These are phyloP conservation scores for Phyllotis vaccarum DNA, from an alignment of 2,797 vertebrate genomes.

Conservation along the genomic window DNA sequence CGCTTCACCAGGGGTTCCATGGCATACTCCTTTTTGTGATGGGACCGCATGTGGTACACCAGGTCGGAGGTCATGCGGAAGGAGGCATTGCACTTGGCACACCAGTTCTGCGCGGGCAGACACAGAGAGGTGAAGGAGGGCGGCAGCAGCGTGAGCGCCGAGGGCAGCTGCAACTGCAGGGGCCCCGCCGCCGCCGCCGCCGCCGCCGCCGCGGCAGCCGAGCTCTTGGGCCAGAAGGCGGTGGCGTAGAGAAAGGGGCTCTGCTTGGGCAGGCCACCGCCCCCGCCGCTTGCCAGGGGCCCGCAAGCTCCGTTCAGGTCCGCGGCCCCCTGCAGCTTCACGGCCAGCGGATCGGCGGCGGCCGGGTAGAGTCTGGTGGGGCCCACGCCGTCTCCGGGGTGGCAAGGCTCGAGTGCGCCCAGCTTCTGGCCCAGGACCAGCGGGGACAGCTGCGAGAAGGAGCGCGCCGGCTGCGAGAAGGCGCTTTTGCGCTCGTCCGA, in stretches of 20 bases:
- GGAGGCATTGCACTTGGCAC: conserved; percentile 98
- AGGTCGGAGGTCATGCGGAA: conserved; percentile 99
- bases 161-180: conserved; percentile 96
- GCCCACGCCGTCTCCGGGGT: conserved; percentile 92
- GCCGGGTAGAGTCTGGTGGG: conserved; percentile 92
- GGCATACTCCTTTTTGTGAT: conserved; percentile 98
- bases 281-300: conserved; percentile 88
- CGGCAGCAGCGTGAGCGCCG: conserved; percentile 95
- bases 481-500: conserved; percentile 94
- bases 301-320: conserved; percentile 86
- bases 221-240: conserved; percentile 96
- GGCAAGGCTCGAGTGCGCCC: conserved; percentile 85
- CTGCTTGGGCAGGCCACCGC: conserved; percentile 93
- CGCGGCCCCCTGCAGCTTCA: conserved; percentile 93
- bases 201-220: conserved; percentile 88
- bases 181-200: conserved; percentile 90
- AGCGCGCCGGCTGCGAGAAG: conserved; percentile 95
- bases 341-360: conserved; percentile 93
- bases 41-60: conserved; percentile 99
- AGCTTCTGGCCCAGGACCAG: conserved; percentile 95
- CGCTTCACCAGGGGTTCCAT: conserved; percentile 97
- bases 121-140: conserved; percentile 98
- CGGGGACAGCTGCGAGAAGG: conserved; percentile 93
- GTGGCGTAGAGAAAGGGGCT: conserved; percentile 96
- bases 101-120: conserved; percentile 99